Percentiles rank a stretch among this genome's conserved stretches.
Evolutionary conservation across 2,797 vertebrate species (phyloP).

Genomic region (Euthynnus affinis): DNA sequence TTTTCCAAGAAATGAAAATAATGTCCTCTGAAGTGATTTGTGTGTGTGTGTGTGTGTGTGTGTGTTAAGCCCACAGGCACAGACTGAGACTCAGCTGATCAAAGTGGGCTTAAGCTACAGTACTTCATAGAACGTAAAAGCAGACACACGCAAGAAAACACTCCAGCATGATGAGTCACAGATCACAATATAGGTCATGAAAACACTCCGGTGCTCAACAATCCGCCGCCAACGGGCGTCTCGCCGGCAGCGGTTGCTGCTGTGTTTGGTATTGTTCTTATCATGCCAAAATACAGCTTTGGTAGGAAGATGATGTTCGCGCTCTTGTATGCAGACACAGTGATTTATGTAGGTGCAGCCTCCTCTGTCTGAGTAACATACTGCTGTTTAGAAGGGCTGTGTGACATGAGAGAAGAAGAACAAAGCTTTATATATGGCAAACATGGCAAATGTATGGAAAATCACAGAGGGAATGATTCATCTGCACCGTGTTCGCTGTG

Average conservation of each 20-base stretch:
- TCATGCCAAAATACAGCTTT: not conserved
- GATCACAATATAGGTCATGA: constrained; percentile 60
- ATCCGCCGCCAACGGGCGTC: not conserved
- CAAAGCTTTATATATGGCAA: not conserved
- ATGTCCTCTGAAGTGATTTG: not conserved
- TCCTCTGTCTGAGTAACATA: too few species aligned
- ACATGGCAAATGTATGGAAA: not conserved
- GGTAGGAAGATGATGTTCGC: not conserved
- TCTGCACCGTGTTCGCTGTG: not conserved
- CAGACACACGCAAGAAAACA: not conserved
- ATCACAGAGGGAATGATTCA: too few species aligned
- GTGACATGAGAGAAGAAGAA: too few species aligned
- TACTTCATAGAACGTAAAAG: constrained; percentile 25
- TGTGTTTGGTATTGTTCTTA: not conserved
- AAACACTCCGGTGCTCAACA: constrained; percentile 2
- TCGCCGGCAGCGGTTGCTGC: not conserved
- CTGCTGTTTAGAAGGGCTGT: not conserved
- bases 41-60: constrained; percentile 12
- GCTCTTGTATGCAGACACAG: not conserved
- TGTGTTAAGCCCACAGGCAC: constrained; percentile 4
- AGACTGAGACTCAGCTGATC: constrained; percentile 46
- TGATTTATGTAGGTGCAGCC: not conserved
- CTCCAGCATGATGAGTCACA: constrained; percentile 68
- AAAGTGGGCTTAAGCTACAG: constrained; percentile 48
- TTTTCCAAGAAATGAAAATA: too few species aligned